Base-by-base conservation (phyloP, 2,113 vertebrate species). In the Ellobius talpinus region DNA sequence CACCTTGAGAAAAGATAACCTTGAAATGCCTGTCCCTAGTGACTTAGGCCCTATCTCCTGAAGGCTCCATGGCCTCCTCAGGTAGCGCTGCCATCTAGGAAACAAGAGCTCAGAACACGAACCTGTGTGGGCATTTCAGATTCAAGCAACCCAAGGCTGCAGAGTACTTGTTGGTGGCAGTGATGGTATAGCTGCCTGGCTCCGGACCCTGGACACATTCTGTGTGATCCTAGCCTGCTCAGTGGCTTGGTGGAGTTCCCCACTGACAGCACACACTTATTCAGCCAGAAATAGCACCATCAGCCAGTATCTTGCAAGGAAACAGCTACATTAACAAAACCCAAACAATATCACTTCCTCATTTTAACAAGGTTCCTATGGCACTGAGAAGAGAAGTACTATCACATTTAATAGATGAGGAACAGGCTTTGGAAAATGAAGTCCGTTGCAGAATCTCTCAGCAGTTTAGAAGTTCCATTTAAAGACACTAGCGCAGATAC, bases 321-420 rank as follows among this genome's bases (percentile, higher is more conserved):
- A 79, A 88, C 7, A 50, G 2, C 42, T 1, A 19, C 55, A 36
- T 55, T 68, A 77, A 63, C 36, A 68, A 91, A 95, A 89, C 7
- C 39, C 39, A 65, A 55, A 3, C 14, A 78, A 17, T 2, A 1
- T 0, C 0, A 70, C 58, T 81, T 81, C 70, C 55, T 74, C 79
- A 47, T 65, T 16, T 0, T 76, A 66, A 66, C 47, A 45, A 50
- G 55, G 2, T 33, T 65, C 63, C 74, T 8, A 3, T 7, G 31
- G 45, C 5, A 21, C 2, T 29, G 73, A 4, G 45, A 33, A 45
- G 52, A 87, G 11, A 47, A 0, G 0, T 0, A 2, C 21, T 47
- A 3, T 26, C 16, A 81, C 26, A 19, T 11, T 85, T 47, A 68
- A 76, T 17, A 55, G 89, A 58, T 6, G 29, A 84, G 65, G 78